Percentiles rank a stretch among this genome's conserved stretches.
Conservation (phyloP, 1,140 invertebrate genomes). For the Drosophila pseudoobscura region DNA sequence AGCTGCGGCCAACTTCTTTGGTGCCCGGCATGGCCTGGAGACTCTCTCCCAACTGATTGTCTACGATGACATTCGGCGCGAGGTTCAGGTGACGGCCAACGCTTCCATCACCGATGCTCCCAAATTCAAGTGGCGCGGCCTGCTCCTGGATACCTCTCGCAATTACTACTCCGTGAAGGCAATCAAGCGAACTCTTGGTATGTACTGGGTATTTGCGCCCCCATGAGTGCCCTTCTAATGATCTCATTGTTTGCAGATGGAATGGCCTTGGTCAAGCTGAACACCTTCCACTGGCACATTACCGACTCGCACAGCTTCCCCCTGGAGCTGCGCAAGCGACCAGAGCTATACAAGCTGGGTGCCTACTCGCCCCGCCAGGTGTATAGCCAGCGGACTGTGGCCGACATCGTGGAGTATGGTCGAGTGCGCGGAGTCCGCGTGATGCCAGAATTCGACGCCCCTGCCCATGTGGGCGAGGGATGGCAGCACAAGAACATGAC, state of each 20-base stretch:
- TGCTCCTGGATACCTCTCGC: slow-evolving; percentile 90
- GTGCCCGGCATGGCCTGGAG: slow-evolving; percentile 90
- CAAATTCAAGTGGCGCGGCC: slow-evolving; percentile 89
- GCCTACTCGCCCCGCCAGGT: slow-evolving; percentile 89
- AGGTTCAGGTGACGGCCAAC: slow-evolving; percentile 85
- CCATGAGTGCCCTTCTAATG: neutral
- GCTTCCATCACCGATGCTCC: slow-evolving; percentile 88
- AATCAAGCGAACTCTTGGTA: slow-evolving; percentile 89
- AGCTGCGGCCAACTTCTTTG: slow-evolving; percentile 87
- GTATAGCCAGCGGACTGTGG: slow-evolving; percentile 84
- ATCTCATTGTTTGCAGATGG: slow-evolving; percentile 84
- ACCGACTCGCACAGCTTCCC: slow-evolving; percentile 95
- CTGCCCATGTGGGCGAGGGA: slow-evolving; percentile 94
- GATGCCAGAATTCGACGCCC: slow-evolving; percentile 93
- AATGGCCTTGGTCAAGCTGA: slow-evolving; percentile 92
- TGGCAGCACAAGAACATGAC: slow-evolving; percentile 90
- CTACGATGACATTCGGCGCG: slow-evolving; percentile 85
- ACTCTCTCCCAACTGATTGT: slow-evolving; percentile 90
- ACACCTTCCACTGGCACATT: slow-evolving; percentile 96
- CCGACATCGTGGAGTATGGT: slow-evolving; percentile 87
- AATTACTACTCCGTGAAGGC: slow-evolving; percentile 88
- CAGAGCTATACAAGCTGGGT: slow-evolving; percentile 88
- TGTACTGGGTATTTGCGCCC: neutral
- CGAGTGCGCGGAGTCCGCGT: slow-evolving; percentile 90
- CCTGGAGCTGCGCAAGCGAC: slow-evolving; percentile 87